Conservation (phyloP, 2,113 vertebrate species). For the Rhinoderma darwinii region DNA sequence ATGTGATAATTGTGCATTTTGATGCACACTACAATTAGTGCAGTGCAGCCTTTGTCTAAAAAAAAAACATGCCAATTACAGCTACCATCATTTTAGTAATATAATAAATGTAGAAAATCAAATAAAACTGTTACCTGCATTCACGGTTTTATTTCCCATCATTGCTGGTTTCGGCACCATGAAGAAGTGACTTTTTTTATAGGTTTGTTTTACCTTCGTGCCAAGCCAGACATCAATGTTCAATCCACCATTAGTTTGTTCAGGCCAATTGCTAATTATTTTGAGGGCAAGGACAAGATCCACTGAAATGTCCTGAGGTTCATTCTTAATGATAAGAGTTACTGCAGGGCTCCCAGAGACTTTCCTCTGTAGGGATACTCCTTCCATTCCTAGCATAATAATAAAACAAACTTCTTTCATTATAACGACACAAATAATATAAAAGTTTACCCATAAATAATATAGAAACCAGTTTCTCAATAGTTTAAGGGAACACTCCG, state of each 20-base stretch:
- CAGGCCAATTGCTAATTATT: conserved; percentile 73
- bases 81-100: neutral
- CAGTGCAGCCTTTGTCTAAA: too few species aligned
- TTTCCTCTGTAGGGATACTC: conserved; percentile 69
- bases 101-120: neutral
- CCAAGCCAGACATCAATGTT: conserved; percentile 78
- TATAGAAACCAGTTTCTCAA: too few species aligned
- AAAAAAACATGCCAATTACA: neutral
- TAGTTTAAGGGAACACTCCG: too few species aligned
- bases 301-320: conserved; percentile 74
- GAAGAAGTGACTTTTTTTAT: conserved; percentile 67
- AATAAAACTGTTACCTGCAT: neutral
- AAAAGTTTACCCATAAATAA: neutral
- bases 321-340: conserved; percentile 72
- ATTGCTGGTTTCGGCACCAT: conserved; percentile 81
- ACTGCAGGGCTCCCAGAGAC: conserved; percentile 81
- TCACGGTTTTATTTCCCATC: neutral
- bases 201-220: conserved; percentile 64
- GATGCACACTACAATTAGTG: too few species aligned
- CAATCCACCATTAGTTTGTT: conserved; percentile 71
- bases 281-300: conserved; percentile 82
- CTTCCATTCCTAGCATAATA: conserved; percentile 63
- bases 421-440: neutral
- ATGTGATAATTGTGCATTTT: too few species aligned
- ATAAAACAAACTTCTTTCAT: conserved; percentile 39